Conservation (phyloP, 1,140 invertebrate genomes). For the Zaprionus nigranus region DNA sequence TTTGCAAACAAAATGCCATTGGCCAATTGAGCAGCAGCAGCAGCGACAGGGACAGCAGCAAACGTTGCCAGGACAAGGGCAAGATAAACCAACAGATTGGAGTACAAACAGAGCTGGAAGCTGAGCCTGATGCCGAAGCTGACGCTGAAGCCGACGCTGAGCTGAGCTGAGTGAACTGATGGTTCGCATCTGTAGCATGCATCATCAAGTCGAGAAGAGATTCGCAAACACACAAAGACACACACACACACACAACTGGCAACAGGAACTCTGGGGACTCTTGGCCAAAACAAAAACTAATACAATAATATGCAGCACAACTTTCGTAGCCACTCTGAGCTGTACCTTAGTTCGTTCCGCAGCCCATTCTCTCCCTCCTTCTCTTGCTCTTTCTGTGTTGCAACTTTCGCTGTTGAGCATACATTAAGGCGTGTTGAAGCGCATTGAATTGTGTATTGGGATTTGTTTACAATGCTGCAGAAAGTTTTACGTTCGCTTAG, state of each 20-base stretch:
- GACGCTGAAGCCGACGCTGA: constrained; percentile 10
- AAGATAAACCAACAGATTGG: constrained; percentile 59
- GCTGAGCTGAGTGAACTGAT: constrained; percentile 32
- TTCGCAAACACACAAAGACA: background rate
- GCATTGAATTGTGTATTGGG: constrained; percentile 82
- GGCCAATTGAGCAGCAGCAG: constrained; percentile 62
- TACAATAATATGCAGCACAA: constrained; percentile 75
- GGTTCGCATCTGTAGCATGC: constrained; percentile 47
- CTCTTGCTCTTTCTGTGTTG: constrained; percentile 18
- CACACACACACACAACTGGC: constrained; percentile 16
- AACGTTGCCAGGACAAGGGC: constrained; percentile 22
- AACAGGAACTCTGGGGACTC: constrained; percentile 34
- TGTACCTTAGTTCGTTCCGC: constrained; percentile 1
- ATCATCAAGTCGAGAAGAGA: constrained; percentile 54
- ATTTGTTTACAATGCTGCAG: constrained; percentile 82
- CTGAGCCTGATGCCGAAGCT: constrained; percentile 12
- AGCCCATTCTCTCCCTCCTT: background rate
- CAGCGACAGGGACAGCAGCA: constrained; percentile 9
- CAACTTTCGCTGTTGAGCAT: constrained; percentile 64
- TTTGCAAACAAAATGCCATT: constrained; percentile 77
- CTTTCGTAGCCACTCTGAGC: constrained; percentile 57
- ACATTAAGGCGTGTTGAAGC: constrained; percentile 81
- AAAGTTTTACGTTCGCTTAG: constrained; percentile 81
- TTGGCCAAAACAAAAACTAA: constrained; percentile 63
- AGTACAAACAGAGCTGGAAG: constrained; percentile 47